These are phyloP conservation scores for Cyclina sinensis DNA, from an alignment of 1,140 invertebrate species.

Conservation along the genomic window DNA sequence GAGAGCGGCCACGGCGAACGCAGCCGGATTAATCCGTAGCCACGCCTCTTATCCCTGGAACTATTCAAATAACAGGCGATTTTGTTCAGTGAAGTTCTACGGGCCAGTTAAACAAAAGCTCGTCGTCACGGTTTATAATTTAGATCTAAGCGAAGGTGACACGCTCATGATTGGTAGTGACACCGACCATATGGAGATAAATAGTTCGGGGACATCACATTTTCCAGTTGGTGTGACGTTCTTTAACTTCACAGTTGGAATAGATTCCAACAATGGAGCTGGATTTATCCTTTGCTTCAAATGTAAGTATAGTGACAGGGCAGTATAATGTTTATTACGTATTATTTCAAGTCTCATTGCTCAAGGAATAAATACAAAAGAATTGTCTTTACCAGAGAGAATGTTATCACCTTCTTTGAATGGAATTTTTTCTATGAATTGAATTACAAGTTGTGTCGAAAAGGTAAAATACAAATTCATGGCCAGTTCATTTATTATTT, in stretches of 20 bases:
- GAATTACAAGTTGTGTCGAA: background rate
- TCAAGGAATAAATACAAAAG: too few species aligned
- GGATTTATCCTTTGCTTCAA: conserved; percentile 47
- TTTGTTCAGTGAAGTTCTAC: conserved; percentile 9
- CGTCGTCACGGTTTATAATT: conserved; percentile 9
- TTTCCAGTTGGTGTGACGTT: background rate
- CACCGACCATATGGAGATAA: background rate
- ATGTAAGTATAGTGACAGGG: conserved; percentile 1
- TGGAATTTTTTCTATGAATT: too few species aligned
- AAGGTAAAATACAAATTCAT: background rate
- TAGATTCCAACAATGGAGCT: conserved; percentile 19
- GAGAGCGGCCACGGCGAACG: background rate
- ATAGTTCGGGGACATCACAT: background rate
- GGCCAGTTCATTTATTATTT: too few species aligned
- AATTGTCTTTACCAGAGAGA: background rate
- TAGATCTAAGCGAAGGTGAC: conserved; percentile 41
- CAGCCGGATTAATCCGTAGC: conserved; percentile 33
- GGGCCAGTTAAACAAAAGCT: background rate
- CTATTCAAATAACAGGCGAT: background rate
- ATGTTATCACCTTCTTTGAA: too few species aligned
- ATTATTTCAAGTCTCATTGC: too few species aligned
- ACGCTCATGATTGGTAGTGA: background rate
- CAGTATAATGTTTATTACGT: too few species aligned
- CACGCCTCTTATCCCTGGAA: conserved; percentile 34
- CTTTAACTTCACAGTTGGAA: conserved; percentile 4